Base-by-base conservation (phyloP, 2,113 vertebrate species). In the Amazona guildingii region DNA sequence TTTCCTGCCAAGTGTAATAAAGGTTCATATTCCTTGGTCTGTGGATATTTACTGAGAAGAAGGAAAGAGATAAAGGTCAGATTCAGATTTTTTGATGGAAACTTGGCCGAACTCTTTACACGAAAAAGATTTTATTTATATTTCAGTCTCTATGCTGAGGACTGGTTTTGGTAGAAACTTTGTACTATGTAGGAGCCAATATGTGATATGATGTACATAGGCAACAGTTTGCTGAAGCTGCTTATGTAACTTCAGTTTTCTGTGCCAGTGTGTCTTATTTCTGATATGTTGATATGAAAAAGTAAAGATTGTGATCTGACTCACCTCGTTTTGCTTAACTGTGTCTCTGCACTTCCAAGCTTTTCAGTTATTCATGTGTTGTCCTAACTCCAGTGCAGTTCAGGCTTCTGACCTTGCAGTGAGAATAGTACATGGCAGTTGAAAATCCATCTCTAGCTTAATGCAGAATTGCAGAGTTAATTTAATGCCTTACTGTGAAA, bases 401-500 rank as follows among this genome's bases (percentile, higher is more conserved):
- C 63, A 92, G 89, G 54, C 52, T 73, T 95, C 75, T 91, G 49
- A 92, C 76, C 57, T 63, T 86, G 69, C 48, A 61, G 59, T 89
- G 73, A 95, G 81, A 82, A 59, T 41, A 75, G 81, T 82, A 46
- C 76, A 73, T 48, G 86, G 61, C 63, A 68, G 81, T 72, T 94
- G 48, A 95, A 87, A 80, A 86, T 86, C 90, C 10, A 89, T 79
- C 31, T 86, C 74, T 90, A 67, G 10, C 61, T 89, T 87, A 78
- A 35, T 70, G 39, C 31, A 83, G 77, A 94, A 79, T 59, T 72
- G 31, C 75, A 46, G 49, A 74, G 74, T 86, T 80, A 84, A 11
- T 96, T 80, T 78, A 89, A 64, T 94, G 33, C 63, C 79, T 74
- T 85, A 21, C 73, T 88, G 57, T 20, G n/a, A 74, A 61, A 72